These are phyloP conservation scores for Microtus montanus DNA, from an alignment of 2,113 vertebrate species.

Conservation along the genomic window DNA sequence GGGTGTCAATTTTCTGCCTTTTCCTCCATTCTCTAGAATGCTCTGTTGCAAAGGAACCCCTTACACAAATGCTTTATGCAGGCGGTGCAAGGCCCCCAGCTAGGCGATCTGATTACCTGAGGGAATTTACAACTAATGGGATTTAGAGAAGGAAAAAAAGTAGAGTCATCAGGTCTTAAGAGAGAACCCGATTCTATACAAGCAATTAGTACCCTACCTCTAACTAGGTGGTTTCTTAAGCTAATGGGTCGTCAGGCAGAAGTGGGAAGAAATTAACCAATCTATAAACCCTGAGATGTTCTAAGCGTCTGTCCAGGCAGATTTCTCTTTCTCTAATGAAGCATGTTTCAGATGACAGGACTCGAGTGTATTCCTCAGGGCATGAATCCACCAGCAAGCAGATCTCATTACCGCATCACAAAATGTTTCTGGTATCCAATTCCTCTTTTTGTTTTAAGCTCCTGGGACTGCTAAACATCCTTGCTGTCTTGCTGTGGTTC, in stretches of 20 bases:
- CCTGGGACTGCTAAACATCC: constrained; percentile 26
- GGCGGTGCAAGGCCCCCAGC: not conserved
- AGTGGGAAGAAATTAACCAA: not conserved
- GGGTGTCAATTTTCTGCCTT: not conserved
- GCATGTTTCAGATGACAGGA: constrained; percentile 59
- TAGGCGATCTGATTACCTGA: constrained; percentile 7
- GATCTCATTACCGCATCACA: constrained; percentile 74
- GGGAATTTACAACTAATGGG: not conserved
- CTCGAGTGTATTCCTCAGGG: constrained; percentile 57
- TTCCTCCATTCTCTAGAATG: not conserved
- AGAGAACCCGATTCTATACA: not conserved
- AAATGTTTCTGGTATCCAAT: constrained; percentile 73
- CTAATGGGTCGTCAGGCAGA: constrained; percentile 5
- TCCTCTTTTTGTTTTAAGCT: constrained; percentile 43
- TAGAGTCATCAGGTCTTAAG: not conserved
- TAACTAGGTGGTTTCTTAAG: not conserved
- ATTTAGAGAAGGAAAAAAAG: constrained; percentile 45
- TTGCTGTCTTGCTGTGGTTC: constrained; percentile 47
- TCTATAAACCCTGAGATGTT: constrained; percentile 3
- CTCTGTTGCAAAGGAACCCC: not conserved
- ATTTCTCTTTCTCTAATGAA: constrained; percentile 43
- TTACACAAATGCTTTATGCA: constrained; percentile 8
- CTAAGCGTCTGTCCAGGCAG: not conserved
- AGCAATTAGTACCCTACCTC: not conserved
- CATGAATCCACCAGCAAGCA: constrained; percentile 42